Evolutionary conservation across 2,888 invertebrate species (phyloP), one percentile per base, ranked within the genome.

Genomic region (Brachynemurus nebulosus): DNA sequence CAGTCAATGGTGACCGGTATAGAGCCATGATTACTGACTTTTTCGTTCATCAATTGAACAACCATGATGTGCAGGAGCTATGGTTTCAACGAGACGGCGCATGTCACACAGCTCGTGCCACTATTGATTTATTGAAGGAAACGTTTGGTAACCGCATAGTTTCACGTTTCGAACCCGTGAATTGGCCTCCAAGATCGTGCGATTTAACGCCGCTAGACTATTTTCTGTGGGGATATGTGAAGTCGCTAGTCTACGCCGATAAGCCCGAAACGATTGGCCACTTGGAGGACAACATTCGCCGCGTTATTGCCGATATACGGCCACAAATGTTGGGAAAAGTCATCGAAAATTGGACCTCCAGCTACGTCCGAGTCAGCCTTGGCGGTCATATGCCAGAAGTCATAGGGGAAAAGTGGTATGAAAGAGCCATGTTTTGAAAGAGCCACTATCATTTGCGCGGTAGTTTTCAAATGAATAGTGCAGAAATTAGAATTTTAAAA

Each of bases 1-100:
- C 36, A 16, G 16, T 35, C 11, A 35, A 35, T 16, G 36, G 36
- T 2, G 36, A 25, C 11, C 27, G 27, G 8, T 25, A 25, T n/a
- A n/a, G n/a, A n/a, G n/a, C 27, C 40, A 56, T 57, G 55, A 50
- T 59, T 35, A 53, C 40, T 14, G 40, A 55, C 43, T 57, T 52
- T 52, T 56, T 57, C 23, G 8, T 51, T 45, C 49, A 46, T 45
- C 9, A 55, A 50, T 52, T 56, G 48, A 45, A 50, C 14, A 43
- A 43, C 35, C n/a, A 33, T 48, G 46, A 52, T 53, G 46, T 53
- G 33, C 40, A 50, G 55, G 54, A 47, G 54, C 55, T 47, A 52
- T 51, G 27, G 55, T 55, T 20, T 55, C 53, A 46, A 52, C 49
- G 18, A 52, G 55, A 48, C 55, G 54, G 53, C 27, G 27, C 27